phyloP scores from a whole-genome alignment of 2,113 vertebrate genomes.

The Pterophyllum scalare region DNA sequence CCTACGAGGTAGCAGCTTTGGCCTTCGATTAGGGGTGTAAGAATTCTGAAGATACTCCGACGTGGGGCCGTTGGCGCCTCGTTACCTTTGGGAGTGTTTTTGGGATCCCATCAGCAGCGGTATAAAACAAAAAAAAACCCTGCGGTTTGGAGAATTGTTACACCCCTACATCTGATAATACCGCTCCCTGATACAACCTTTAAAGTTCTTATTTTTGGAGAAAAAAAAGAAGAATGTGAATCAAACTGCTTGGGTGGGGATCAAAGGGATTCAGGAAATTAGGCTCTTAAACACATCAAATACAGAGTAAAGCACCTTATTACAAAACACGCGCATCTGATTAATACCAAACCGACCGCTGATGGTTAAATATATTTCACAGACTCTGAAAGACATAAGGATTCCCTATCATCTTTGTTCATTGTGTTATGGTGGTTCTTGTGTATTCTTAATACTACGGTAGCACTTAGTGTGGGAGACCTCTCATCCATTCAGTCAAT shows the following conservation, averaged over 20 bases:
- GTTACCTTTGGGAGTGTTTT: background rate
- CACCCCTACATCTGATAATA: slow-evolving; percentile 42
- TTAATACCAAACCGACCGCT: slow-evolving; percentile 79
- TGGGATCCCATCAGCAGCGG: background rate
- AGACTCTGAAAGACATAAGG: slow-evolving; percentile 71
- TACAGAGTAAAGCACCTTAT: slow-evolving; percentile 83
- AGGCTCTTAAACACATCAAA: slow-evolving; percentile 63
- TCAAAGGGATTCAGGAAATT: slow-evolving; percentile 66
- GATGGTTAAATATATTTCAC: slow-evolving; percentile 74
- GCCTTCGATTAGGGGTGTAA: slow-evolving; percentile 48
- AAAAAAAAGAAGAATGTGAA: slow-evolving; percentile 71
- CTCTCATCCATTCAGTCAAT: slow-evolving; percentile 60
- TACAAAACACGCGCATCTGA: slow-evolving; percentile 63
- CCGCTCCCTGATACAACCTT: slow-evolving; percentile 38
- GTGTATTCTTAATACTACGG: slow-evolving; percentile 52
- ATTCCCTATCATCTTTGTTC: slow-evolving; percentile 69
- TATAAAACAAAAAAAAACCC: background rate
- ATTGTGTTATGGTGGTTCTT: slow-evolving; percentile 60
- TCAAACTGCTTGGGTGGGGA: slow-evolving; percentile 53
- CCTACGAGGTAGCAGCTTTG: slow-evolving; percentile 69
- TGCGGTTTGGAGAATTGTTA: slow-evolving; percentile 3
- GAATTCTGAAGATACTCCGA: background rate
- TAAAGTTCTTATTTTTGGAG: slow-evolving; percentile 67
- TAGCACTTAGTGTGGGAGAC: slow-evolving; percentile 58
- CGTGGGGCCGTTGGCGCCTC: background rate